Conservation (phyloP, 2,797 vertebrate genomes). For the Brachyalestes nurse region DNA sequence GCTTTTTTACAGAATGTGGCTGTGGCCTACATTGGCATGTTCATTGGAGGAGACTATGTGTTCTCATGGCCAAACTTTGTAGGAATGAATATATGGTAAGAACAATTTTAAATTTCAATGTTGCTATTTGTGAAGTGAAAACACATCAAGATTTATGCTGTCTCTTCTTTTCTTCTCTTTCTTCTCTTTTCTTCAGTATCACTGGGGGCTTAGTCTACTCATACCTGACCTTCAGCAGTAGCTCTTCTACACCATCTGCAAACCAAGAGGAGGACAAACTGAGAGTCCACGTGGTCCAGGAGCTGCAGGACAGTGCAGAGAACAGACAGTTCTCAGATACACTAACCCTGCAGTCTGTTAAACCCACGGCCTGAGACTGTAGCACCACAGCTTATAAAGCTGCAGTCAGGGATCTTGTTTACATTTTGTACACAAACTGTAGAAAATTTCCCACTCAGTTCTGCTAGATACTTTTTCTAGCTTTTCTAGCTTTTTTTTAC, state of each 20-base stretch:
- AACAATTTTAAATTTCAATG: neutral
- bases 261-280: conserved; percentile 41
- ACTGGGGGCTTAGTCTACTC: conserved; percentile 77
- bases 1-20: conserved; percentile 84
- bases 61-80: conserved; percentile 91
- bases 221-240: conserved; percentile 69
- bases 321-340: neutral
- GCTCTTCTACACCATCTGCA: conserved; percentile 20
- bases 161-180: neutral
- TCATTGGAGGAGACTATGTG: conserved; percentile 89
- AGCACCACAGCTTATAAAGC: neutral
- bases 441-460: too few species aligned
- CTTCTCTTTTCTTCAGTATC: conserved; percentile 64
- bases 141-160: too few species aligned
- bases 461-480: too few species aligned
- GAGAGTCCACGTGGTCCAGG: conserved; percentile 41
- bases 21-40: conserved; percentile 89
- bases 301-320: conserved; percentile 18
- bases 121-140: neutral
- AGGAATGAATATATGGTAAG: conserved; percentile 93
- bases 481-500: too few species aligned
- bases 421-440: neutral
- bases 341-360: neutral
- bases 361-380: neutral
- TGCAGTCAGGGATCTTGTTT: neutral